A percentile compares a stretch with the other conserved stretches of the same genome.
Evolutionary conservation across 2,888 invertebrate genomes (phyloP).

Genomic region (Drosophila paranaensis): DNA sequence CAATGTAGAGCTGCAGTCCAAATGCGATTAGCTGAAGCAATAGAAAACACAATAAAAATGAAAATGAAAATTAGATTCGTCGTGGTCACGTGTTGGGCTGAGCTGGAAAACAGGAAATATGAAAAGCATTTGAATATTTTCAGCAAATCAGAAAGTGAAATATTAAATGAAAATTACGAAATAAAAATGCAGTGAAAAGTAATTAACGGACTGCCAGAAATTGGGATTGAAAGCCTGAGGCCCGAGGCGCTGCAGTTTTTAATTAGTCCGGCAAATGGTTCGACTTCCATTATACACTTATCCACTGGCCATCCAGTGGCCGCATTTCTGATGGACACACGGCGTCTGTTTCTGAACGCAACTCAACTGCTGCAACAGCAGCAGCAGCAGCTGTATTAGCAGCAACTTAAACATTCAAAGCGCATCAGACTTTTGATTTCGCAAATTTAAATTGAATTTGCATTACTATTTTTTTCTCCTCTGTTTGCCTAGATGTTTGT

Average conservation of each 20-base stretch:
- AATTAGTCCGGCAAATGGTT: conserved; percentile 58
- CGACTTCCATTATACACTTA: conserved; percentile 23
- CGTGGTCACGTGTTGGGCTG: conserved; percentile 84
- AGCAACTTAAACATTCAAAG: conserved; percentile 41
- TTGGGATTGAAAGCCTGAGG: conserved; percentile 65
- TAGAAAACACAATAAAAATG: conserved; percentile 80
- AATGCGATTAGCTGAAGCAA: conserved; percentile 58
- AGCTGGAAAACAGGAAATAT: conserved; percentile 38
- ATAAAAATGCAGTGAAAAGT: conserved; percentile 21
- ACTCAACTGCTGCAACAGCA: conserved; percentile 11
- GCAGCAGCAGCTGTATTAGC: conserved; percentile 1
- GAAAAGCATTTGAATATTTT: conserved; percentile 9
- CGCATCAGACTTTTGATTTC: conserved; percentile 48
- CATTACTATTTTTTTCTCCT: conserved; percentile 15
- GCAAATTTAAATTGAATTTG: conserved; percentile 63
- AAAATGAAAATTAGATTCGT: conserved; percentile 74
- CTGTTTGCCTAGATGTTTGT: conserved; percentile 41
- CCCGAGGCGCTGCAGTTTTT: conserved; percentile 63
- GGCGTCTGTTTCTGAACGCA: conserved; percentile 70
- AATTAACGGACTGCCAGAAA: conserved; percentile 69
- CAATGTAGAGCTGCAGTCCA: conserved; percentile 35
- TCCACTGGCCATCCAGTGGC: conserved; percentile 53
- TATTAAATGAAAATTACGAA: conserved; percentile 3
- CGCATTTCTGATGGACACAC: conserved; percentile 73
- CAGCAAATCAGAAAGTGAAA: not conserved